Evolutionary conservation across 1,140 invertebrate species (phyloP).

Genomic region (Trichogramma pretiosum): DNA sequence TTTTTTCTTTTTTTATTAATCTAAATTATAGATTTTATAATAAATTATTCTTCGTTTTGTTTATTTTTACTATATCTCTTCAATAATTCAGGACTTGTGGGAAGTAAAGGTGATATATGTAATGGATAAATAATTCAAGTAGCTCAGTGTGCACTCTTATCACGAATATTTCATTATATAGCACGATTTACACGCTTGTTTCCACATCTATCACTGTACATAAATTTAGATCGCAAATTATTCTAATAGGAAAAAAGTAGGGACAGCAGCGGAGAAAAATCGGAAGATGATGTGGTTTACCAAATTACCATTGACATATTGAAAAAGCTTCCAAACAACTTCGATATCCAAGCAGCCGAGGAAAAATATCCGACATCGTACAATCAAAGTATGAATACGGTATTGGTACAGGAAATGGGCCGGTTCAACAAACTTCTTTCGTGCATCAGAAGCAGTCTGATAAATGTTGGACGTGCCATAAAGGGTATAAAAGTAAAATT

Average conservation of each 20-base stretch:
- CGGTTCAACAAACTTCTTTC: slow-evolving; percentile 75
- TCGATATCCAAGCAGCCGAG: slow-evolving; percentile 58
- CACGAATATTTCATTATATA: no score
- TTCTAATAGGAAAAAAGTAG: slow-evolving; percentile 33
- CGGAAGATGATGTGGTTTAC: slow-evolving; percentile 61
- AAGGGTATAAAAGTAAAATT: slow-evolving; percentile 65
- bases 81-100: slow-evolving; percentile 35
- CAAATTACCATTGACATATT: slow-evolving; percentile 64
- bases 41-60: slow-evolving; percentile 11
- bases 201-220: no score
- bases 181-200: no score
- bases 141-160: no score
- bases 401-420: slow-evolving; percentile 88
- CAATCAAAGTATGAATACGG: slow-evolving; percentile 84
- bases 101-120: slow-evolving; percentile 27
- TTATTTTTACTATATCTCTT: slow-evolving; percentile 15
- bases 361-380: slow-evolving; percentile 72
- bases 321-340: slow-evolving; percentile 63
- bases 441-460: slow-evolving; percentile 65
- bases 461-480: slow-evolving; percentile 78
- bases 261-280: slow-evolving; percentile 36
- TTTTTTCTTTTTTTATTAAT: slow-evolving; percentile 8
- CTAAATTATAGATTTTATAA: slow-evolving; percentile 9
- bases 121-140: no score
- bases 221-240: no score